These are phyloP conservation scores for Capreolus pygargus DNA, from an alignment of 2,113 vertebrate species.

Conservation along the genomic window DNA sequence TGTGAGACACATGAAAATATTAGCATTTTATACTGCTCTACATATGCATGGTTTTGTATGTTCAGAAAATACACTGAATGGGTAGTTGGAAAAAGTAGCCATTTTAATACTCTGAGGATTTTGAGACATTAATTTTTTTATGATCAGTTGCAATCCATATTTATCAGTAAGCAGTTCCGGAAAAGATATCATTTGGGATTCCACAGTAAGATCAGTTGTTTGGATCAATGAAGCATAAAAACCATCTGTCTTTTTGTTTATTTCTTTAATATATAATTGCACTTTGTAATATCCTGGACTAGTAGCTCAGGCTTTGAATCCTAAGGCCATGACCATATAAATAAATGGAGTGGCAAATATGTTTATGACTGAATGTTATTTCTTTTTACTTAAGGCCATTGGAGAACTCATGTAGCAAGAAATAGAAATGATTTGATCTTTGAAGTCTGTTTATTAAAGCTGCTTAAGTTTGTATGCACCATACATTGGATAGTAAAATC, in stretches of 20 bases:
- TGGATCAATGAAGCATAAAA: constrained; percentile 29
- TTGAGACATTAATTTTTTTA: background rate
- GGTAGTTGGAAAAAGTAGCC: background rate
- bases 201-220: background rate
- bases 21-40: constrained; percentile 3
- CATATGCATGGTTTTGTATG: background rate
- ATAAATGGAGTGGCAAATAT: background rate
- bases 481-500: background rate
- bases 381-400: constrained; percentile 2
- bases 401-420: background rate
- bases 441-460: background rate
- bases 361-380: background rate
- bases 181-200: background rate
- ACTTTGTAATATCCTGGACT: background rate
- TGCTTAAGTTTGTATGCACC: background rate
- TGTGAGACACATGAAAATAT: background rate
- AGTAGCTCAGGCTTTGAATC: constrained; percentile 9
- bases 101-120: constrained; percentile 18
- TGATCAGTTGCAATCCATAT: background rate
- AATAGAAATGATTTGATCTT: background rate
- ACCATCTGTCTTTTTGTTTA: constrained; percentile 38
- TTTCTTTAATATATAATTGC: constrained; percentile 21
- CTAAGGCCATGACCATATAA: background rate
- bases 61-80: constrained; percentile 9
- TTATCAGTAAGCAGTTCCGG: constrained; percentile 12